A percentile compares a stretch with the other conserved stretches of the same genome.
Conservation (phyloP, 2,888 invertebrate genomes). For the Mesopsocus fuscifrons region DNA sequence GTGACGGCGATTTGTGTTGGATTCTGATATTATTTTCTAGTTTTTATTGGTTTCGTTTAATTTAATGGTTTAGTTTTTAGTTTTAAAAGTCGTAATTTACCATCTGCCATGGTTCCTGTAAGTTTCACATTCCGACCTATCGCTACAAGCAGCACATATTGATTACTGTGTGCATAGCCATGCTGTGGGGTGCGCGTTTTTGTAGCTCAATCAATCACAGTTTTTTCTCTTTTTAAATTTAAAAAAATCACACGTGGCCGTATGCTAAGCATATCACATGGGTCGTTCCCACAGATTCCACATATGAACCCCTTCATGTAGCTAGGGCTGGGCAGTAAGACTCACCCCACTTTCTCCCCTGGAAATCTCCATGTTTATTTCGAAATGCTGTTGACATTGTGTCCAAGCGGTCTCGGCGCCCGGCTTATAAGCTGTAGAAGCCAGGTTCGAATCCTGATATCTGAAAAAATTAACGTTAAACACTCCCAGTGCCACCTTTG, state of each 20-base stretch:
- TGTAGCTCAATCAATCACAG: constrained; percentile 10
- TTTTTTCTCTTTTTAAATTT: constrained; percentile 10
- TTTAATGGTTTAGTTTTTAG: no score
- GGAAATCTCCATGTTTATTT: no score
- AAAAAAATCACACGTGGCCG: constrained; percentile 6
- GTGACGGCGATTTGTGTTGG: neutral
- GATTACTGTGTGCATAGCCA: neutral
- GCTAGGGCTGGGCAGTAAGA: constrained; percentile 1
- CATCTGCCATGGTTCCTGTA: constrained; percentile 9
- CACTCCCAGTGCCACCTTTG: no score
- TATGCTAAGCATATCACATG: constrained; percentile 5
- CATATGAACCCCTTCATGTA: constrained; percentile 8
- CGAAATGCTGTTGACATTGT: no score
- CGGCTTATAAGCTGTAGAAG: no score
- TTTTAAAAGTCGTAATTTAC: no score
- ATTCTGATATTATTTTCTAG: constrained; percentile 1
- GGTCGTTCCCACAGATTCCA: neutral
- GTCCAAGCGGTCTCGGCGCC: no score
- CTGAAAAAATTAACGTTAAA: no score
- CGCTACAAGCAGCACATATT: neutral
- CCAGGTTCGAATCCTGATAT: no score
- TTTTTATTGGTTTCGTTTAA: neutral
- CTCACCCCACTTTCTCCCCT: no score
- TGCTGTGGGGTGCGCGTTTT: constrained; percentile 7
- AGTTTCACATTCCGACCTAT: neutral